A percentile compares a stretch with the other conserved stretches of the same genome.
Evolutionary conservation across 1,140 invertebrate genomes (phyloP).

Genomic region (Sitobion miscanthi): DNA sequence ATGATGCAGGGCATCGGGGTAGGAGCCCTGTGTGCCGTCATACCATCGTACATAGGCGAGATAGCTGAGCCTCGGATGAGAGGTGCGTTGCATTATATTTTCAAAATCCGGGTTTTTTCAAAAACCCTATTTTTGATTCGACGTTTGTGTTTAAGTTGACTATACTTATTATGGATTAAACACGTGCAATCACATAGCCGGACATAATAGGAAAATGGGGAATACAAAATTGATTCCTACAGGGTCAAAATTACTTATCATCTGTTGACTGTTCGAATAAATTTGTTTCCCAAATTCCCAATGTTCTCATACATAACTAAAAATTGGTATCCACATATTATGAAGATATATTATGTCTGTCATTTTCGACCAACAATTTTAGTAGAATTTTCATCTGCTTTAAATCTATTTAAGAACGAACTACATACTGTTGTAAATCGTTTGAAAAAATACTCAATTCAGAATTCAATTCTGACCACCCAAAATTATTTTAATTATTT

Average conservation of each 20-base stretch:
- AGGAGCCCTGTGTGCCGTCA: slow-evolving; percentile 79
- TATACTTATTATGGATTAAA: too few relatives aligned
- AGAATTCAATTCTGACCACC: neutral
- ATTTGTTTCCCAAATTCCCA: too few relatives aligned
- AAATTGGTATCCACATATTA: too few relatives aligned
- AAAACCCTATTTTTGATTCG: neutral
- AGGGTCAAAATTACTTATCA: neutral
- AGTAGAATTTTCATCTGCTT: neutral
- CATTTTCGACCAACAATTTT: neutral
- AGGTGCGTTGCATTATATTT: slow-evolving; percentile 64
- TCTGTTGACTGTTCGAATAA: too few relatives aligned
- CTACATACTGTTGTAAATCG: neutral
- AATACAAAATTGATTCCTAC: neutral
- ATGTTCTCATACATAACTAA: too few relatives aligned
- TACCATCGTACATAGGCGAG: slow-evolving; percentile 88
- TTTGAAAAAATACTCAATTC: neutral
- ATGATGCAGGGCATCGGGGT: slow-evolving; percentile 77
- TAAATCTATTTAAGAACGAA: neutral
- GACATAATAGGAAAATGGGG: neutral
- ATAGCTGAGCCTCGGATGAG: slow-evolving; percentile 82
- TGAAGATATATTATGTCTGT: neutral
- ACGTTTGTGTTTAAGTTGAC: neutral
- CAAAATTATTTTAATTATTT: too few relatives aligned
- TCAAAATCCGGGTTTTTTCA: too few relatives aligned
- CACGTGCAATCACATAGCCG: neutral